Percentiles rank a stretch among this genome's conserved stretches.
These are phyloP conservation scores for Colletes collaris DNA, from an alignment of 2,888 invertebrate genomes.

Conservation along the genomic window DNA sequence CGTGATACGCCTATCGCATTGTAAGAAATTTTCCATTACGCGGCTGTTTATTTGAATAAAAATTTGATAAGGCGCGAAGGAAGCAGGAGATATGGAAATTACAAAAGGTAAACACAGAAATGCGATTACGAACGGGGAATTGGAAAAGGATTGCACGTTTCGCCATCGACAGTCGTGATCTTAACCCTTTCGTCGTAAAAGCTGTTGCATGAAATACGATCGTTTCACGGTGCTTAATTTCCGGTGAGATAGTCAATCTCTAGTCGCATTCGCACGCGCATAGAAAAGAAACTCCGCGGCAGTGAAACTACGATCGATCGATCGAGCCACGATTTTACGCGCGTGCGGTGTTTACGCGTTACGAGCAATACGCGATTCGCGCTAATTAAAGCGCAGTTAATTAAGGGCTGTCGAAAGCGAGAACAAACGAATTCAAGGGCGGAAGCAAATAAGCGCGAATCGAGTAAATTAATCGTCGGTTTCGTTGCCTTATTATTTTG, in stretches of 20 bases:
- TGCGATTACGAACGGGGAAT: not conserved
- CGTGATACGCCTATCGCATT: too few relatives aligned
- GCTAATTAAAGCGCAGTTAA: slow-evolving; percentile 41
- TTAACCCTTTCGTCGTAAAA: not conserved
- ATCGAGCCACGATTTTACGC: slow-evolving; percentile 39
- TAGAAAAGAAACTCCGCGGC: slow-evolving; percentile 29
- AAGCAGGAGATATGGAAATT: too few relatives aligned
- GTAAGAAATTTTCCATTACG: too few relatives aligned
- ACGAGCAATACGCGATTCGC: slow-evolving; percentile 6
- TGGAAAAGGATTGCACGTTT: not conserved
- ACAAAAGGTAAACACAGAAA: not conserved
- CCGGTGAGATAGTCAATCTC: slow-evolving; percentile 37
- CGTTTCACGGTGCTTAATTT: slow-evolving; percentile 24
- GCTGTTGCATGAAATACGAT: slow-evolving; percentile 1
- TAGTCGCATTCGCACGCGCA: slow-evolving; percentile 29
- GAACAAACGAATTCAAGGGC: not conserved
- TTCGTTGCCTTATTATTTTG: too few relatives aligned
- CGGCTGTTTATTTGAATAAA: too few relatives aligned
- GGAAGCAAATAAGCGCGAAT: not conserved
- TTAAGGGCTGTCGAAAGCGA: slow-evolving; percentile 20
- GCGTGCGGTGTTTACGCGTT: slow-evolving; percentile 24
- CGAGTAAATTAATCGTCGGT: not conserved
- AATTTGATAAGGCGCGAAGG: too few relatives aligned
- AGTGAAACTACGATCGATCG: slow-evolving; percentile 27
- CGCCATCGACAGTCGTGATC: slow-evolving; percentile 4